Conservation (phyloP, 2,113 vertebrate genomes). For the Terrapene triunguis region DNA sequence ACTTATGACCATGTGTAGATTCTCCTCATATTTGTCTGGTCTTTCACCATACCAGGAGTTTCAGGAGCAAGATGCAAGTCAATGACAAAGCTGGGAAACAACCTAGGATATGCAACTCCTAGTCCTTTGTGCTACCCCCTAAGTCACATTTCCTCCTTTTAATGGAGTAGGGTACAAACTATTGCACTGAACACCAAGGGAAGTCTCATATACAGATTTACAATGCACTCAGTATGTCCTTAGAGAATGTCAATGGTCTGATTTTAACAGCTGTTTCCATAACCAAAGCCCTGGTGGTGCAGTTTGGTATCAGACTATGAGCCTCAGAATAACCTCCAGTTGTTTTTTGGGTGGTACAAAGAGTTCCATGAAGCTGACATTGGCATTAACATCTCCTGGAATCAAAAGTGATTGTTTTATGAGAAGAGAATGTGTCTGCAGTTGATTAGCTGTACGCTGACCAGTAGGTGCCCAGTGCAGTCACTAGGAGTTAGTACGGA, state of each 20-base stretch:
- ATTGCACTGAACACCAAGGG: slow-evolving; percentile 43
- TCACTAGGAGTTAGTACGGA: background rate
- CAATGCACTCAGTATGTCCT: slow-evolving; percentile 8
- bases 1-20: background rate
- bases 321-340: background rate
- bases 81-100: background rate
- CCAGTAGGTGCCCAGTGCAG: slow-evolving; percentile 28
- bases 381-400: background rate
- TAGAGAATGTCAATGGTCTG: slow-evolving; percentile 1
- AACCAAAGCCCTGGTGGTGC: background rate
- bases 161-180: slow-evolving; percentile 5
- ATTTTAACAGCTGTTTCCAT: background rate
- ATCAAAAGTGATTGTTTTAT: background rate
- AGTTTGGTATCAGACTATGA: background rate
- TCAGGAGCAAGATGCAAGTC: background rate
- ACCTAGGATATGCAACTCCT: background rate
- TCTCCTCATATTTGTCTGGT: background rate
- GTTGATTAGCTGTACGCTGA: background rate
- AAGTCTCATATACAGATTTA: background rate
- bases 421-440: background rate
- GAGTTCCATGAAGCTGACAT: background rate
- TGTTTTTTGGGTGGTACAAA: slow-evolving; percentile 19
- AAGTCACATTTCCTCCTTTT: slow-evolving; percentile 16
- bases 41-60: background rate
- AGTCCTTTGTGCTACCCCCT: background rate